Evolutionary conservation across 2,888 invertebrate species (phyloP), one percentile per base, ranked within the genome.

Genomic region (Abrostola tripartita): DNA sequence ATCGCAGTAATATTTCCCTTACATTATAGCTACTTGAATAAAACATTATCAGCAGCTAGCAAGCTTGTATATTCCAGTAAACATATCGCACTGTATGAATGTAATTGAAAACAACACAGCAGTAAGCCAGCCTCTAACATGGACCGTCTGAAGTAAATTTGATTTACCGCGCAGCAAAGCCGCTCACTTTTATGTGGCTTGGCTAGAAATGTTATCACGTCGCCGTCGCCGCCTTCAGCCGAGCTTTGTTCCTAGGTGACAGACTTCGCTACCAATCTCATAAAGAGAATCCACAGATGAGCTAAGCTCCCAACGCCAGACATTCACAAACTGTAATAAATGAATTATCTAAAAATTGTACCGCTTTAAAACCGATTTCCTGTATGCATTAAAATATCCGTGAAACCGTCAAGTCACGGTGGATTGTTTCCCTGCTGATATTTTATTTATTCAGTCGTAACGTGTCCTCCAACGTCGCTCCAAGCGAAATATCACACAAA

Each of bases 371-470:
- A 63, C 60, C 59, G 24, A 57, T 72, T 73, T 70, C 65, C 49
- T 54, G 61, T 68, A 56, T 54, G 62, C 63, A 61, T 75, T 64
- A 71, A 69, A 69, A 74, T 54, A 11, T 52, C 38, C 40, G 49
- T 72, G 63, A 80, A 81, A 71, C 78, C 73, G 73, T 78, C 66
- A 63, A 71, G 75, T 47, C 44, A 68, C 79, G 76, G 72, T 58
- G 72, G 76, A 81, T 83, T 85, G 86, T 85, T 85, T 83, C 83
- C 70, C 77, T 76, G 79, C 81, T 85, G 74, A 81, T 84, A 83
- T 84, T 87, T 90, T 90, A 90, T 88, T 90, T 89, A 91, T 88
- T 86, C 87, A 87, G 78, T 61, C 76, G 78, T 79, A 86, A 83
- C 85, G 77, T 78, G 84, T 78, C 76, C 84, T 80, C 79, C 79